These are phyloP conservation scores for Cyclophora punctaria DNA, from an alignment of 2,888 invertebrate genomes.

Conservation along the genomic window DNA sequence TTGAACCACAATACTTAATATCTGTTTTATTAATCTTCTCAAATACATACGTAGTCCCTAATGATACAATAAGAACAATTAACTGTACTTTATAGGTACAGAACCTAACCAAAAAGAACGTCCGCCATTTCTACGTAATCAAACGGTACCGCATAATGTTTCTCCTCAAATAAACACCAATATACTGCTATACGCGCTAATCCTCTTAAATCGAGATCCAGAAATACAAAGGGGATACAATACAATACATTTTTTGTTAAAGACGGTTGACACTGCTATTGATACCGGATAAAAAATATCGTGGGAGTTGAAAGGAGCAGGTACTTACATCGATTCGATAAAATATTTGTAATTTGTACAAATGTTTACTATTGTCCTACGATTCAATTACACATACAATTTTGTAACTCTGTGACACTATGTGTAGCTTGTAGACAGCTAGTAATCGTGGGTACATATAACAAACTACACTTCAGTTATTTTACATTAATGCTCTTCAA, in stretches of 20 bases:
- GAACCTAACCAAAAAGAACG: constrained; percentile 5
- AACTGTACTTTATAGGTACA: neutral
- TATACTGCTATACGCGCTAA: constrained; percentile 39
- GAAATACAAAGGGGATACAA: constrained; percentile 36
- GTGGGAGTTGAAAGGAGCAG: constrained; percentile 39
- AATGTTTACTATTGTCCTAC: no score
- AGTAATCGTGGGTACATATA: no score
- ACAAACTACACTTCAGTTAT: no score
- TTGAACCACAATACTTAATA: neutral
- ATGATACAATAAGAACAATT: neutral
- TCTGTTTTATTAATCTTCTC: neutral
- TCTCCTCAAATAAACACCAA: constrained; percentile 38
- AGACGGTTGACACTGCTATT: constrained; percentile 37
- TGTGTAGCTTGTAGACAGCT: no score
- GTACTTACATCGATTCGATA: constrained; percentile 6
- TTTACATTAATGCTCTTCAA: no score
- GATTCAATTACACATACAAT: no score
- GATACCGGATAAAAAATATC: constrained; percentile 31
- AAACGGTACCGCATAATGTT: constrained; percentile 27
- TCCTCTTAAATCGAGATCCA: constrained; percentile 48
- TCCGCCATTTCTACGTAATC: constrained; percentile 6
- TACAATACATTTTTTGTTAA: constrained; percentile 14
- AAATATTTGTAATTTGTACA: no score
- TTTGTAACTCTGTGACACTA: no score
- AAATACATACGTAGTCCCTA: no score